Base-by-base conservation (phyloP, 2,888 invertebrate species). In the Drosophila limbata region DNA sequence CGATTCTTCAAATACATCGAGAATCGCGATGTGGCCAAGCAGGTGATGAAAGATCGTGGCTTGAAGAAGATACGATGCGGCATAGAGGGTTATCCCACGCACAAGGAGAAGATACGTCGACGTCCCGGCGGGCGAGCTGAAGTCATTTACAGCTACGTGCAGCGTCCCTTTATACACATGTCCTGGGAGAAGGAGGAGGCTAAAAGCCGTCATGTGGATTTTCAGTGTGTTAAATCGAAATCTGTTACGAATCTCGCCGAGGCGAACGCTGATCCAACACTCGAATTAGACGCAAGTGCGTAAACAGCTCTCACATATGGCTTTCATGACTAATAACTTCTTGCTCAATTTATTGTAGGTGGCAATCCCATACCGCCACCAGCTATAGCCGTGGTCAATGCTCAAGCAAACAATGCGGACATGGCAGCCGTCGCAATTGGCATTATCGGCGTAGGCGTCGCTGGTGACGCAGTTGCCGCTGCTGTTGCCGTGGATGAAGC, bases 1-100 rank as follows among this genome's bases (percentile, higher is more conserved):
- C 94, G 99, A 79, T 99, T 99, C 94, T 99, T 99, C 94, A 99
- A 99, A 92, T 99, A 99, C 93, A 99, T 99, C 73, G 99, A 99
- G 93, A 99, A 99, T 92, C 94, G 99, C 56, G 99, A 99, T 92
- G 99, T 99, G 6, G 99, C 99, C 8, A 99, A 99, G 90, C 98
- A 98, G 92, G 99, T 99, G 28, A 95, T 99, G 94, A 99, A 99
- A 91, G 99, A 99, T 91, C 95, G 99, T 47, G 99, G 99, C 0
- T 93, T 99, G 62, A 99, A 99, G 93, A 99, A 99, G 92, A 99
- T 99, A 77, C 96, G 99, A 2, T 94, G 99, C 21, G 99, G 99
- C 6, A 99, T 99, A 70, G 99, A 99, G 93, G 99, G 99, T 0
- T 99, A 99, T 93, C 99, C 99, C 3, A 99, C 99, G 0, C 98